Evolutionary conservation across 2,113 vertebrate species (phyloP).

Genomic region (Chiloscyllium plagiosum): DNA sequence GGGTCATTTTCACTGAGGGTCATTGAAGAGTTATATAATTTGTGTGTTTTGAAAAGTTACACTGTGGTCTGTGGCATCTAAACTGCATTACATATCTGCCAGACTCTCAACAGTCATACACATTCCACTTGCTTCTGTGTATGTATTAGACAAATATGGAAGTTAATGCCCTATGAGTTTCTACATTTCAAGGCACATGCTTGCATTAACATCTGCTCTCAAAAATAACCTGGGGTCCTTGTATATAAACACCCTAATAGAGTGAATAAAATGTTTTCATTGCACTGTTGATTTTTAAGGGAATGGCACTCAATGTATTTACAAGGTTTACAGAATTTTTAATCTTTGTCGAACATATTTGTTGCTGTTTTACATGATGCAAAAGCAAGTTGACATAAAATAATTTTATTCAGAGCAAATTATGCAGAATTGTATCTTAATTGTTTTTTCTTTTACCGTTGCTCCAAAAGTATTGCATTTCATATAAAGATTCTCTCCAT

Average conservation of each 20-base stretch:
- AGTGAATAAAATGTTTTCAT: slow-evolving; percentile 27
- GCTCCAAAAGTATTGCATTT: not conserved
- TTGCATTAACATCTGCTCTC: not conserved
- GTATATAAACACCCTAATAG: not conserved
- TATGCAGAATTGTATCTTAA: not conserved
- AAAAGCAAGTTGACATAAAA: not conserved
- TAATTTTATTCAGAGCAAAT: not conserved
- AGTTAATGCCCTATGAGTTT: not conserved
- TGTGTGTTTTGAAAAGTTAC: not conserved
- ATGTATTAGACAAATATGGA: not conserved
- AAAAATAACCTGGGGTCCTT: not conserved
- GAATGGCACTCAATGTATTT: not conserved
- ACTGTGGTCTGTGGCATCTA: not conserved
- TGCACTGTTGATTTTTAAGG: slow-evolving; percentile 22
- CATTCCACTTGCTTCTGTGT: slow-evolving; percentile 8
- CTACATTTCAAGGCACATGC: slow-evolving; percentile 9
- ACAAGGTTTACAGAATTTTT: not conserved
- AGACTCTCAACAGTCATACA: not conserved
- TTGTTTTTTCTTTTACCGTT: not conserved
- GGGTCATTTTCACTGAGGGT: not conserved
- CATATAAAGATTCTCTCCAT: not conserved
- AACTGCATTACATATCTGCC: not conserved
- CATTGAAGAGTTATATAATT: not conserved
- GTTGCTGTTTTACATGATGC: not conserved
- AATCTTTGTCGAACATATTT: not conserved